Base-by-base conservation (phyloP, 2,888 invertebrate species). In the Chloroclystis v-ata region DNA sequence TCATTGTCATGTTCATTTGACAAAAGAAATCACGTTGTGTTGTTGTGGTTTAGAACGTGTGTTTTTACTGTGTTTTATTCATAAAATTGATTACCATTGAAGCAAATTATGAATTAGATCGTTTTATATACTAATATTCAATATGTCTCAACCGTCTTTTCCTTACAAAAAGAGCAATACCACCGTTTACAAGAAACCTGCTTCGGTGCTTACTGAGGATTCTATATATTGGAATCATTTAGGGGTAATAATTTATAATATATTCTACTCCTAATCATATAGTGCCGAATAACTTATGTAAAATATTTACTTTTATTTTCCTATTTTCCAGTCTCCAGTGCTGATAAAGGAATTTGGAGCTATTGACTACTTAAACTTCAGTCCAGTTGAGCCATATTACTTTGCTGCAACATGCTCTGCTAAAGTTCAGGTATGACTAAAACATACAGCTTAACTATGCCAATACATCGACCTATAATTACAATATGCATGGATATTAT, bases 361-460 rank as follows among this genome's bases (percentile, higher is more conserved):
- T 0, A 95, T 99, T 43, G 96, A 97, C 70, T 94, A 95, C 68
- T 91, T 98, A 32, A 95, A 97, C 73, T 96, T 98, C 71, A 95
- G 95, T 52, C 96, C 96, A 0, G 90, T 93, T 7, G 94, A 96
- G 67, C 97, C 98, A 0, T 91, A 95, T 83, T 93, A 95, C 73
- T 95, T 98, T 85, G 97, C 97, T 5, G 95, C 97, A 11, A 97
- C 98, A 43, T 96, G 95, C 72, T 97, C 97, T 0, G 95, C 95
- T 1, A 90, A 95, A 71, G 95, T 97, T 59, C 93, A 91, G 85
- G 89, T 88, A 69, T 20, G n/a, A n/a, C n/a, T n/a, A n/a, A n/a
- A n/a, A n/a, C n/a, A n/a, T n/a, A n/a, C n/a, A n/a, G n/a, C n/a
- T n/a, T n/a, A n/a, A n/a, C n/a, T n/a, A n/a, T n/a, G n/a, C n/a